Evolutionary conservation across 2,888 invertebrate species (phyloP).

Genomic region (Brachycybe producta): DNA sequence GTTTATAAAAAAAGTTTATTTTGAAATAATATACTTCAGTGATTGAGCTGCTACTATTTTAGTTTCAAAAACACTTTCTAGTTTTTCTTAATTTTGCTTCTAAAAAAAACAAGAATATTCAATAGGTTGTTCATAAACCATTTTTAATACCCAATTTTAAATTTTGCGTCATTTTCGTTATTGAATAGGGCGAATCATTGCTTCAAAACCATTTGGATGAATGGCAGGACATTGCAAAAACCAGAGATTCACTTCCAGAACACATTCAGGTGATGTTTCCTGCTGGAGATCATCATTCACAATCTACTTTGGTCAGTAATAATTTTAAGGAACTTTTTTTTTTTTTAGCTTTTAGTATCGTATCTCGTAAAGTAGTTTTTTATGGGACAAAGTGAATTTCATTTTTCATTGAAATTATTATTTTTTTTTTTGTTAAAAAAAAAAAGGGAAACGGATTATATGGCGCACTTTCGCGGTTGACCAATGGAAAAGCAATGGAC

Average conservation of each 20-base stretch:
- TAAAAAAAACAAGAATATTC: no score
- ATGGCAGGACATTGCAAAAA: constrained; percentile 78
- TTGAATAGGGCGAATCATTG: constrained; percentile 48
- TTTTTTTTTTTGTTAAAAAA: no score
- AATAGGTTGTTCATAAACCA: no score
- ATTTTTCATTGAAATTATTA: no score
- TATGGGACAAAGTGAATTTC: no score
- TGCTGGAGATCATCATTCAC: constrained; percentile 44
- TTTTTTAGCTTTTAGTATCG: not conserved
- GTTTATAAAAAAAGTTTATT: no score
- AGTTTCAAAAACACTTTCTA: no score
- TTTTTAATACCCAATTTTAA: not conserved
- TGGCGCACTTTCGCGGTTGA: not conserved
- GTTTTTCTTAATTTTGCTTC: no score
- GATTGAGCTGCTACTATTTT: no score
- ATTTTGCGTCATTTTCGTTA: not conserved
- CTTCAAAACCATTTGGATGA: constrained; percentile 71
- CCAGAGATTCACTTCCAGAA: constrained; percentile 68
- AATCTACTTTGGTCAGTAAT: constrained; percentile 40
- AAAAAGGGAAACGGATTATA: constrained; percentile 13
- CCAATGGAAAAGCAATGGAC: no score
- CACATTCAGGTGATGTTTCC: constrained; percentile 68
- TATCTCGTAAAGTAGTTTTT: no score
- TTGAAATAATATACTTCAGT: no score
- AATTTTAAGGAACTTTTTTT: not conserved